Evolutionary conservation across 2,888 invertebrate species (phyloP).

Genomic region (Aelia acuminata): DNA sequence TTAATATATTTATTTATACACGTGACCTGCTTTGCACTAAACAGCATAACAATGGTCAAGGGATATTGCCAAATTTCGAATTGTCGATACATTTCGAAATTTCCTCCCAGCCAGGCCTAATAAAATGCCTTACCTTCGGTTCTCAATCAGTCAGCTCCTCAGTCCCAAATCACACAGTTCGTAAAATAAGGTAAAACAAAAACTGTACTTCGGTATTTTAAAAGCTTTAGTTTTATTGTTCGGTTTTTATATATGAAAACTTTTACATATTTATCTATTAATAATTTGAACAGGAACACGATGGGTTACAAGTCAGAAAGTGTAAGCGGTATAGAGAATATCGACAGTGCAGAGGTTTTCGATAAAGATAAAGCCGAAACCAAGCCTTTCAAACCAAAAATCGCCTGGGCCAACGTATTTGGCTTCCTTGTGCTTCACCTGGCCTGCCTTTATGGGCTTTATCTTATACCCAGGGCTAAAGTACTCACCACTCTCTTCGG

Average conservation of each 20-base stretch:
- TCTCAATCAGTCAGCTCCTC: not conserved
- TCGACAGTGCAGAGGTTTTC: not conserved
- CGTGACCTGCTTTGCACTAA: not conserved
- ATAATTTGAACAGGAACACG: not conserved
- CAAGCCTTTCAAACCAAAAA: constrained; percentile 63
- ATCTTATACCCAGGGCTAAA: not conserved
- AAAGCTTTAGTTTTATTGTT: not conserved
- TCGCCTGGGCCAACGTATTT: constrained; percentile 77
- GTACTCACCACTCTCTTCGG: not conserved
- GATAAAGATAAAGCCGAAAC: constrained; percentile 3
- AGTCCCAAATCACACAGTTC: not conserved
- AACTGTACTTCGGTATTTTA: not conserved
- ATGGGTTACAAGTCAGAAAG: constrained; percentile 9
- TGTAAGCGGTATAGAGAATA: not conserved
- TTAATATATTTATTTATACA: not conserved
- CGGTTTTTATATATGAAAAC: not conserved
- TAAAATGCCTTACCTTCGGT: not conserved
- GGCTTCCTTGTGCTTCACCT: constrained; percentile 75
- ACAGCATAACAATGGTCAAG: not conserved
- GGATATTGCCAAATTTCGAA: constrained; percentile 41
- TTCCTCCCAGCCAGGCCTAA: not conserved
- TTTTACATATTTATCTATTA: not conserved
- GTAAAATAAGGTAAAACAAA: not conserved
- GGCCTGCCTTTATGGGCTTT: constrained; percentile 71
- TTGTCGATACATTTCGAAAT: constrained; percentile 4